Conservation (phyloP, 2,888 invertebrate genomes). For the Dioctria linearis region DNA sequence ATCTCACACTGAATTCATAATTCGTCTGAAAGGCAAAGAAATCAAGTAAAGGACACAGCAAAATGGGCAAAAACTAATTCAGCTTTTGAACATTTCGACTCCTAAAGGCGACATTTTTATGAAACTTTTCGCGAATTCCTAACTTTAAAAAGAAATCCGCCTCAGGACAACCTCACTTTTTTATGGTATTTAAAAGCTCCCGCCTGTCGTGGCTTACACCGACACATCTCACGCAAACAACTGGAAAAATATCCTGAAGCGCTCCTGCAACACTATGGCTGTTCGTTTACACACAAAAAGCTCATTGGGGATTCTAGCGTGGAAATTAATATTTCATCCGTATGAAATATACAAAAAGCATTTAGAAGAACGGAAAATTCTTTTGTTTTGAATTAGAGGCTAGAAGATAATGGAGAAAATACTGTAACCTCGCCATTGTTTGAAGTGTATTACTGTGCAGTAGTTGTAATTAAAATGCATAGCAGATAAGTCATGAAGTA, state of each 20-base stretch:
- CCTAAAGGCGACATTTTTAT: constrained; percentile 17
- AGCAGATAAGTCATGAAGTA: too few relatives aligned
- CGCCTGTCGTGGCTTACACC: not conserved
- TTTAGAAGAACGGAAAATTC: not conserved
- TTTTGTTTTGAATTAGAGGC: not conserved
- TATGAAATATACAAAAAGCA: constrained; percentile 4
- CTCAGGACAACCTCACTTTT: not conserved
- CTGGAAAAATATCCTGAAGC: not conserved
- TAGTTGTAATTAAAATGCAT: not conserved
- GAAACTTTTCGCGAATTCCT: constrained; percentile 2
- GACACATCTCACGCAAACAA: not conserved
- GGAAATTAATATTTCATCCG: constrained; percentile 12
- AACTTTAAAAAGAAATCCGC: constrained; percentile 7
- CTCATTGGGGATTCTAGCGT: constrained; percentile 13
- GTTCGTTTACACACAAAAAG: not conserved
- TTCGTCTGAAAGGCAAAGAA: not conserved
- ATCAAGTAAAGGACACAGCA: not conserved
- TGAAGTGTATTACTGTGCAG: not conserved
- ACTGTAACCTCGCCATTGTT: not conserved
- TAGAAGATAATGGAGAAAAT: not conserved
- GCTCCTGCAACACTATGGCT: not conserved
- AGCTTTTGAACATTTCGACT: constrained; percentile 12
- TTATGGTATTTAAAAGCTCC: not conserved
- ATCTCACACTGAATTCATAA: not conserved
- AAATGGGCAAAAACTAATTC: constrained; percentile 7